Conservation (phyloP, 2,888 invertebrate species). For the Metellina segmentata region DNA sequence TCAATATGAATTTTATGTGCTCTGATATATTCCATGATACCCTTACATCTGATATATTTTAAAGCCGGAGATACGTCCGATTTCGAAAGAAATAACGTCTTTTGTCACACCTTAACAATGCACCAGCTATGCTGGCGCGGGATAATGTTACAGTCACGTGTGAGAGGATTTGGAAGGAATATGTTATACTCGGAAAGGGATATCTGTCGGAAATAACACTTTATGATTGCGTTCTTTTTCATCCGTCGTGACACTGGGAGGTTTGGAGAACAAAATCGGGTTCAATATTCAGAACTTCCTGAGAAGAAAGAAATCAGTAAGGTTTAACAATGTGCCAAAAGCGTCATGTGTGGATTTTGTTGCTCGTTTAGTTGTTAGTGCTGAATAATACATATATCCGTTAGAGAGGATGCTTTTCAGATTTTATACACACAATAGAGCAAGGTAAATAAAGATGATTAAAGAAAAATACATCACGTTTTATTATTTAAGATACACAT, state of each 20-base stretch:
- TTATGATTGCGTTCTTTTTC: neutral
- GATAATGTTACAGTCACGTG: conserved; percentile 35
- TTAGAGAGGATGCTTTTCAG: no score
- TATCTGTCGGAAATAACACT: conserved; percentile 12
- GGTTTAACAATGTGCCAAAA: neutral
- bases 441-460: no score
- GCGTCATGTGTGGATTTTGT: neutral
- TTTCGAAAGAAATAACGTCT: conserved; percentile 9
- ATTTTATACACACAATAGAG: no score
- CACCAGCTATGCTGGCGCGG: neutral
- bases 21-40: conserved; percentile 1
- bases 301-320: neutral
- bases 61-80: conserved; percentile 20
- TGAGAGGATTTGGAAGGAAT: conserved; percentile 39
- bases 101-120: conserved; percentile 48
- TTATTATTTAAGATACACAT: no score
- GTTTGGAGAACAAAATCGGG: neutral
- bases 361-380: no score
- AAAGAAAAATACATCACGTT: no score
- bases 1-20: conserved; percentile 14
- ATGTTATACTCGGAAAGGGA: conserved; percentile 11
- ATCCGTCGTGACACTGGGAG: neutral
- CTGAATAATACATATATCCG: no score
- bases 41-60: conserved; percentile 35
- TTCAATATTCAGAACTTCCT: neutral